Percentiles rank a stretch among this genome's conserved stretches.
Evolutionary conservation across 2,888 invertebrate species (phyloP).

Genomic region (Drosophila anomalipes): DNA sequence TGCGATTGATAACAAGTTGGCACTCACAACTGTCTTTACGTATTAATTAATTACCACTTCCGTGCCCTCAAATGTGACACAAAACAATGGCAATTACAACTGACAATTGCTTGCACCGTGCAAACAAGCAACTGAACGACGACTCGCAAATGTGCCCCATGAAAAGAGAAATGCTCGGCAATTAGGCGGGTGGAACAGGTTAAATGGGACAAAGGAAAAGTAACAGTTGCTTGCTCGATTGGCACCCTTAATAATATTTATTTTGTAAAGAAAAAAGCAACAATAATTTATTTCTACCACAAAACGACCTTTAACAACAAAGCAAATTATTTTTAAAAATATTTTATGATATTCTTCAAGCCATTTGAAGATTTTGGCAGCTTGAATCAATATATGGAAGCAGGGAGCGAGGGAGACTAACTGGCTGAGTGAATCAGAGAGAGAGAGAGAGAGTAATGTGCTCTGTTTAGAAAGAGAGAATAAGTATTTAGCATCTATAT

Average conservation of each 20-base stretch:
- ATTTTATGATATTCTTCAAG: background rate
- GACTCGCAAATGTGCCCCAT: slow-evolving; percentile 15
- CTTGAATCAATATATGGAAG: background rate
- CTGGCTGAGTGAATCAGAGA: background rate
- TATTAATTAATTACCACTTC: slow-evolving; percentile 46
- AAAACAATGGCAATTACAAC: slow-evolving; percentile 23
- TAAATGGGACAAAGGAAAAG: slow-evolving; percentile 19
- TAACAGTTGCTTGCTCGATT: slow-evolving; percentile 33
- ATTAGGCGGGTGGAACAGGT: background rate
- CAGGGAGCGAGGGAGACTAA: background rate
- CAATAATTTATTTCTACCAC: background rate
- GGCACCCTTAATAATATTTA: background rate
- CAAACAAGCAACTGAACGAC: slow-evolving; percentile 42
- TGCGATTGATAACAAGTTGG: slow-evolving; percentile 42
- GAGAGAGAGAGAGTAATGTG: background rate
- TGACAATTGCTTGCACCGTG: slow-evolving; percentile 44
- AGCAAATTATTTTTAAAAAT: background rate
- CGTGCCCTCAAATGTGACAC: slow-evolving; percentile 22
- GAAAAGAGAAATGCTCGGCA: slow-evolving; percentile 9
- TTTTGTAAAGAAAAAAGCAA: background rate
- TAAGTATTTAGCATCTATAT: background rate
- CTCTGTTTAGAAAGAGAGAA: background rate
- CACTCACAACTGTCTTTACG: slow-evolving; percentile 21
- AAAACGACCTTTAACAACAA: background rate
- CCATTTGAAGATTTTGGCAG: rapidly evolving